Conservation (phyloP, 2,888 invertebrate genomes). For the Bellardia pandia region DNA sequence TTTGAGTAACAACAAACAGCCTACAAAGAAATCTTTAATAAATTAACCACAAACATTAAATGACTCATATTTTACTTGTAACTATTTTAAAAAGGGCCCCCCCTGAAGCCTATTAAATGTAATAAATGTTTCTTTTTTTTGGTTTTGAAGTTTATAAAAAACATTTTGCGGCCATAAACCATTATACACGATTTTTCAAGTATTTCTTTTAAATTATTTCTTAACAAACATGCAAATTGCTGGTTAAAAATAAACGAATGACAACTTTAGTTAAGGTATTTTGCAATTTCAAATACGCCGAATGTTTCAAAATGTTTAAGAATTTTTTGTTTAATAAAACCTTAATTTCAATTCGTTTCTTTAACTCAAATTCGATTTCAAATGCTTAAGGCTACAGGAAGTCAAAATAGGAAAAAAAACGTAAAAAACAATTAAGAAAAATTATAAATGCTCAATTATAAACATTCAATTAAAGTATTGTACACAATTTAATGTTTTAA, state of each 20-base stretch:
- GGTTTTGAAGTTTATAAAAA: not conserved
- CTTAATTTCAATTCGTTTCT: not conserved
- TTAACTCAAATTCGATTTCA: not conserved
- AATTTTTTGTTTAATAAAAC: not conserved
- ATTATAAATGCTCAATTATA: not conserved
- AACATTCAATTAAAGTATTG: too few relatives aligned
- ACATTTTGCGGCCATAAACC: conserved; percentile 44
- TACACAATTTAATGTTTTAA: not conserved
- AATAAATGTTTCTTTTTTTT: not conserved
- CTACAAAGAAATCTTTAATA: not conserved
- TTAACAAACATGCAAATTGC: conserved; percentile 43
- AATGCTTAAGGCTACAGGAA: not conserved
- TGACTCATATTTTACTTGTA: conserved; percentile 22
- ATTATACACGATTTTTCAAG: conserved; percentile 41
- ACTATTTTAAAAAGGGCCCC: conserved; percentile 27
- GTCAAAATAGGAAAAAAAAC: not conserved
- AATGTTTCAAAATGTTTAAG: not conserved
- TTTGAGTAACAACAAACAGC: not conserved
- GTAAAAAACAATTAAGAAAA: not conserved
- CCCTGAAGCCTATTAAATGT: conserved; percentile 17
- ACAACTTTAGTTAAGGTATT: conserved; percentile 41
- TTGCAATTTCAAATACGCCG: not conserved
- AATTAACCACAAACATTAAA: not conserved
- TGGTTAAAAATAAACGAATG: conserved; percentile 16
- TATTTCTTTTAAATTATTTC: not conserved